These are phyloP conservation scores for Ferrisia virgata DNA, from an alignment of 2,888 invertebrate species.

Conservation along the genomic window DNA sequence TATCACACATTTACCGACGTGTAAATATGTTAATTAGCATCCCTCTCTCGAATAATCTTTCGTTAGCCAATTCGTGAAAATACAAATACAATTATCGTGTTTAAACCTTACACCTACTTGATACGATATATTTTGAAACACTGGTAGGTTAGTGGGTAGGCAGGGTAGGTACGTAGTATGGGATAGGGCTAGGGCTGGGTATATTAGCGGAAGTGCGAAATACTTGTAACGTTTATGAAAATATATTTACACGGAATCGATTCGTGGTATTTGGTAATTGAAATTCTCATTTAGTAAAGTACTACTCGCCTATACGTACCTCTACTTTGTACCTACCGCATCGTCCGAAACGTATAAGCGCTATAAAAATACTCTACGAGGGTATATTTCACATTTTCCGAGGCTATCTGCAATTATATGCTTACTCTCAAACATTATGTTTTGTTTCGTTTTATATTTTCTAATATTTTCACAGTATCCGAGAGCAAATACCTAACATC, in stretches of 20 bases:
- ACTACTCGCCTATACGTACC: too few relatives aligned
- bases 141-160: too few relatives aligned
- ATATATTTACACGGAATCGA: neutral
- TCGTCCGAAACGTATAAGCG: neutral
- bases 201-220: neutral
- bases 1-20: too few relatives aligned
- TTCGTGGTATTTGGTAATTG: neutral
- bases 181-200: too few relatives aligned
- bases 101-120: too few relatives aligned
- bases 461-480: neutral
- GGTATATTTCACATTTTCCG: neutral
- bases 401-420: neutral
- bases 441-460: conserved; percentile 7
- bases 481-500: conserved; percentile 1
- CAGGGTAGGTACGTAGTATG: too few relatives aligned
- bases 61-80: too few relatives aligned
- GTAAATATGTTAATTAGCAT: too few relatives aligned
- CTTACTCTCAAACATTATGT: neutral
- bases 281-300: conserved; percentile 7
- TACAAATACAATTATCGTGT: too few relatives aligned
- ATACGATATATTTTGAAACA: too few relatives aligned
- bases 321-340: too few relatives aligned
- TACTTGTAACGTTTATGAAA: neutral
- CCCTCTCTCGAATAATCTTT: too few relatives aligned
- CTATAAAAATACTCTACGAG: neutral